A percentile compares a stretch with the other conserved stretches of the same genome.
Conservation (phyloP, 2,888 invertebrate species). For the Pheosia gnoma region DNA sequence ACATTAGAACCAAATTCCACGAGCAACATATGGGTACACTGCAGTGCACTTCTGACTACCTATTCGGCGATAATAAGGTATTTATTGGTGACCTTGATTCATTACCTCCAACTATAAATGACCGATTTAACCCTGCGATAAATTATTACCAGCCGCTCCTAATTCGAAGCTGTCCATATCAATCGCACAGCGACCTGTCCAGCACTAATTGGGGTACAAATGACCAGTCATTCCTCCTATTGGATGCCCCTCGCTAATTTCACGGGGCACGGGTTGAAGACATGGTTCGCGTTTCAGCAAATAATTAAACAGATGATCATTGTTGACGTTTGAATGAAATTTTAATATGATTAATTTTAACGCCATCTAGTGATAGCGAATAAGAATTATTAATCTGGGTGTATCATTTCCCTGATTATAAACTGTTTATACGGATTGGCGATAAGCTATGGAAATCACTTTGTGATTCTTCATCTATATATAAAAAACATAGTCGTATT, state of each 20-base stretch:
- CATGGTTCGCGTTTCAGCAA: slow-evolving; percentile 26
- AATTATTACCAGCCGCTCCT: slow-evolving; percentile 29
- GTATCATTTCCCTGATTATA: no score
- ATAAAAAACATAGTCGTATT: no score
- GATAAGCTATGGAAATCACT: no score
- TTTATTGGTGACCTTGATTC: no score
- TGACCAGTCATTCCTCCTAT: slow-evolving; percentile 58
- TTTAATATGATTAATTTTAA: not conserved
- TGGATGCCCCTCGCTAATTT: slow-evolving; percentile 50
- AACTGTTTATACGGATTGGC: no score
- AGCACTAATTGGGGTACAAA: slow-evolving; percentile 48
- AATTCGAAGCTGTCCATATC: slow-evolving; percentile 32
- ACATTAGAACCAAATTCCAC: no score
- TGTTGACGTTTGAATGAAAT: not conserved
- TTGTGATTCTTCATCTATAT: no score
- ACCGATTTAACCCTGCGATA: slow-evolving; percentile 28
- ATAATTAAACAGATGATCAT: slow-evolving; percentile 12
- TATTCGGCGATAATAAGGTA: no score
- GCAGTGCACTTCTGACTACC: no score
- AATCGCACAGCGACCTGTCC: slow-evolving; percentile 34
- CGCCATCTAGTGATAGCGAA: no score
- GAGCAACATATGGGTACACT: no score
- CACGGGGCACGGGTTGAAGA: slow-evolving; percentile 27
- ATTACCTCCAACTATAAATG: not conserved
- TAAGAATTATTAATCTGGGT: no score